Evolutionary conservation across 2,113 vertebrate genomes (phyloP), one percentile per base, ranked within the genome.

Genomic region (Tenebrosternarchus preto): DNA sequence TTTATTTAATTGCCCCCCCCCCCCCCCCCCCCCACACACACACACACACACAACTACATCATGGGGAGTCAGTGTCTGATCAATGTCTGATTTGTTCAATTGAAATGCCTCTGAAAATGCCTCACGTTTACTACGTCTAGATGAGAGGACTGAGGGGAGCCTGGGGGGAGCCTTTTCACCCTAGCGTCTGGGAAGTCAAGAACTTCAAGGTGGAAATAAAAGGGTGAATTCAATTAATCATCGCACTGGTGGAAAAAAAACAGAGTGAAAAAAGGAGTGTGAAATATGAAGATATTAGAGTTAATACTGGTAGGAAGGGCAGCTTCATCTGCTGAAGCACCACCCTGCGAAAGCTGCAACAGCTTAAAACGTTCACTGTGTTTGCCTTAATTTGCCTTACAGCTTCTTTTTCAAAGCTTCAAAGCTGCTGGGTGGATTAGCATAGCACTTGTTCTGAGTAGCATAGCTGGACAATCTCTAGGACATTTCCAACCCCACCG

Each of bases 351-450:
- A 36, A n/a, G 29, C 31, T 0, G 31, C 31, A 2, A 36, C 20
- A 1, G 69, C 73, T 33, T 11, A 31, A 78, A 74, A 61, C 27
- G 3, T 27, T 16, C 15, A 24, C 20, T n/a, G 22, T 66, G 46
- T 3, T 66, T 46, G 33, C 59, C 36, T 50, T 46, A 22, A 19
- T 55, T 66, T 53, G 24, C 17, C 50, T 68, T 61, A 24, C 55
- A 33, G 74, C 59, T 59, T 36, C 33, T 77, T 66, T 64, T 36
- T 50, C n/a, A 70, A 33, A 53, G 60, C 59, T 78, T 77, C 57
- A 84, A 77, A 84, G 36, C 36, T 59, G 36, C 4, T 33, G 46
- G 22, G 24, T 59, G 69, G 67, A 77, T 84, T 39, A 43, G 67
- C 60, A 39, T 72, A 46, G 25, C 17, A 6, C 59, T 27, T 56